phyloP scores from a whole-genome alignment of 2,888 invertebrate species.

The Drepana falcataria region DNA sequence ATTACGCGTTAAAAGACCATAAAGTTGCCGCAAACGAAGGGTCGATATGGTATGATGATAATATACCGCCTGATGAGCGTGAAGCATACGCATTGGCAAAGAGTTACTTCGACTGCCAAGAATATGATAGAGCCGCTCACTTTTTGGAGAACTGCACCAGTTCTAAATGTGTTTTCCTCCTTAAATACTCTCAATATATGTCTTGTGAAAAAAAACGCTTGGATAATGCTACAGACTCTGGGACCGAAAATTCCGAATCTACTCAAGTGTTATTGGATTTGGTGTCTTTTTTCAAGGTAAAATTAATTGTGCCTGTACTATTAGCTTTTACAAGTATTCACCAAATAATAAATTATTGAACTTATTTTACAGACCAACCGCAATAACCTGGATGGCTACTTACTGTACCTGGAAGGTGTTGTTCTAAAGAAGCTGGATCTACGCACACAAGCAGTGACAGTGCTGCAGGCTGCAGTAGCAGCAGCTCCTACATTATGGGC shows the following conservation, averaged over 20 bases:
- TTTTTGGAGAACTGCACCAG: slow-evolving; percentile 85
- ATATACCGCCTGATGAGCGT: slow-evolving; percentile 79
- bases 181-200: slow-evolving; percentile 91
- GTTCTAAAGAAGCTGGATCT: slow-evolving; percentile 93
- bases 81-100: slow-evolving; percentile 89
- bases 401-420: slow-evolving; percentile 93
- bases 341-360: not conserved
- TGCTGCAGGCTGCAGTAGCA: slow-evolving; percentile 88
- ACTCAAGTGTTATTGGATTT: slow-evolving; percentile 66
- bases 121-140: slow-evolving; percentile 92
- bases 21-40: slow-evolving; percentile 77
- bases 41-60: slow-evolving; percentile 49
- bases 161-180: slow-evolving; percentile 87
- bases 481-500: slow-evolving; percentile 94
- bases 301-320: not conserved
- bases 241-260: slow-evolving; percentile 59
- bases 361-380: slow-evolving; percentile 64
- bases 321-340: not conserved
- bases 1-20: slow-evolving; percentile 85
- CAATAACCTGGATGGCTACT: slow-evolving; percentile 90
- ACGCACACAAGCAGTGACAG: slow-evolving; percentile 85
- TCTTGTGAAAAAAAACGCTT: slow-evolving; percentile 93
- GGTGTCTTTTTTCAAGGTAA: slow-evolving; percentile 67
- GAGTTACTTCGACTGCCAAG: slow-evolving; percentile 92
- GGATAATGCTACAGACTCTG: slow-evolving; percentile 81